These are phyloP conservation scores for Acrocephalus arundinaceus DNA, from an alignment of 2,113 vertebrate species.

Conservation along the genomic window DNA sequence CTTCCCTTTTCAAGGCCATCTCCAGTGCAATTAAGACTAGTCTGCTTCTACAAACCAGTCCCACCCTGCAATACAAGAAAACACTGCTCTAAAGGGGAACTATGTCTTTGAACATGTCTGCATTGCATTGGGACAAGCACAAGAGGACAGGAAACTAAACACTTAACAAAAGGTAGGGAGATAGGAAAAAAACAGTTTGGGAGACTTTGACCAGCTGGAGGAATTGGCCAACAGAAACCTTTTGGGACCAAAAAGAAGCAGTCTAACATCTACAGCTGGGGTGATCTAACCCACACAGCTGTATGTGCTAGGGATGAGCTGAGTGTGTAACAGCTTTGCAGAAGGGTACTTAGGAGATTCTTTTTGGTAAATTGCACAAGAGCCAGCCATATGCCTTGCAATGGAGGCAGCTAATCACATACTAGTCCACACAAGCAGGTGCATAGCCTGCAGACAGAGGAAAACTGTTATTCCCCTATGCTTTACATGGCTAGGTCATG, in stretches of 20 bases:
- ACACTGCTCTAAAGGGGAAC: neutral
- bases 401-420: neutral
- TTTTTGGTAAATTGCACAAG: neutral
- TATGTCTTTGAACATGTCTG: neutral
- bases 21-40: neutral
- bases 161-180: neutral
- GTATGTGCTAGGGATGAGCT: neutral
- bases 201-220: neutral
- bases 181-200: neutral
- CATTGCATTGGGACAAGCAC: neutral
- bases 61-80: neutral
- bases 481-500: fast-evolving
- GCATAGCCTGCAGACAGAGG: neutral
- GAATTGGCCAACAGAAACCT: neutral
- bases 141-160: neutral
- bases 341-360: neutral
- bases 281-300: neutral
- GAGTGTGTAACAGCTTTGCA: neutral
- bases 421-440: neutral
- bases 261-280: neutral
- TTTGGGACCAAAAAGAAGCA: neutral
- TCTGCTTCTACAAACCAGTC: neutral
- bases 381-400: fast-evolving
- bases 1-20: neutral
- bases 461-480: neutral